A percentile compares a stretch with the other conserved stretches of the same genome.
Conservation (phyloP, 2,888 invertebrate species). For the Meteorus cinctellus region DNA sequence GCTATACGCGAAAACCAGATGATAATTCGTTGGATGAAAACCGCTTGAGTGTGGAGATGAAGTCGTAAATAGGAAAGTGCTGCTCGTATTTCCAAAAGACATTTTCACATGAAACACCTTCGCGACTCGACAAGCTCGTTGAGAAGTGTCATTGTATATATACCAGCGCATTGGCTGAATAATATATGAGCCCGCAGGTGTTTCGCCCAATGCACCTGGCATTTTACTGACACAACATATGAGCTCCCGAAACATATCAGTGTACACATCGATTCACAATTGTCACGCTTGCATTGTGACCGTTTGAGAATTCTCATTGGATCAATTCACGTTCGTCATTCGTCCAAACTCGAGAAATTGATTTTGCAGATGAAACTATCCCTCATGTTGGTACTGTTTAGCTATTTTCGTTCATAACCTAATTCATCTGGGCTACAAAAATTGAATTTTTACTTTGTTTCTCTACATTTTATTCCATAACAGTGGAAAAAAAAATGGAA, state of each 20-base stretch:
- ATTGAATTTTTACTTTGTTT: not conserved
- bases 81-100: conserved; percentile 20
- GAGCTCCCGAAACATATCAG: conserved; percentile 1
- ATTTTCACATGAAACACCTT: conserved; percentile 21
- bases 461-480: not conserved
- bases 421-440: no score
- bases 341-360: no score
- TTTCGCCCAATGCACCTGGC: conserved; percentile 34
- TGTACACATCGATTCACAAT: not conserved
- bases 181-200: conserved; percentile 41
- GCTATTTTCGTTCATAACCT: no score
- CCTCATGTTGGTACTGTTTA: not conserved
- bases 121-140: conserved; percentile 15
- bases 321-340: no score
- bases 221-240: conserved; percentile 19
- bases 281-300: not conserved
- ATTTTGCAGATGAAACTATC: no score
- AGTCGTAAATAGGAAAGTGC: conserved; percentile 27
- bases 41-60: not conserved
- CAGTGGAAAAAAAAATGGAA: not conserved
- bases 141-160: conserved; percentile 18
- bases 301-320: not conserved
- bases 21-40: conserved; percentile 5
- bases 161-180: conserved; percentile 30
- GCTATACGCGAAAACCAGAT: not conserved